These are phyloP conservation scores for Asarcornis scutulata DNA, from an alignment of 2,113 vertebrate species.

Conservation along the genomic window DNA sequence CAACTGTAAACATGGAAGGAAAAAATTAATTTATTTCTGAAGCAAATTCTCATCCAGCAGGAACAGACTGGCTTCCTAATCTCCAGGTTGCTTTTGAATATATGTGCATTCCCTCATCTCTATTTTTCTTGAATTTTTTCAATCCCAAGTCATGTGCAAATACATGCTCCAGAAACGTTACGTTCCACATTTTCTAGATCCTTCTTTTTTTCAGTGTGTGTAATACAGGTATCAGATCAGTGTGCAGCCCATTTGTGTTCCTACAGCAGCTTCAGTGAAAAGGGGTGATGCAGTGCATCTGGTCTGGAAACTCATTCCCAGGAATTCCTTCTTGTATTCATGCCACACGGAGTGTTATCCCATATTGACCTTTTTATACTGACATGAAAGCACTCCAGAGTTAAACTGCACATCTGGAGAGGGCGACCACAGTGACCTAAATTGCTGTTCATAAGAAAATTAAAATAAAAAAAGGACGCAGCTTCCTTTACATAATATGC, in stretches of 20 bases:
- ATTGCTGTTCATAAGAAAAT: neutral
- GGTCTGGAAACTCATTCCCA: neutral
- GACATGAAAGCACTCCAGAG: neutral
- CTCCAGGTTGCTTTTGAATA: neutral
- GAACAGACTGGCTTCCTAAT: neutral
- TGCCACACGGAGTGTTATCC: no score
- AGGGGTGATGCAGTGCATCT: neutral
- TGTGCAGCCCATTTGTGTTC: neutral
- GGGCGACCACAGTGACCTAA: neutral
- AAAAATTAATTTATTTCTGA: neutral
- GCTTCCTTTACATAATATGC: conserved; percentile 74
- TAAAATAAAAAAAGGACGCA: neutral
- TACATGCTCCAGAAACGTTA: neutral
- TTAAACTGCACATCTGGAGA: neutral
- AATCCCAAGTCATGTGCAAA: neutral
- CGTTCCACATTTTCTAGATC: neutral
- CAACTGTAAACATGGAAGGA: neutral
- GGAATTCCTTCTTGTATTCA: neutral
- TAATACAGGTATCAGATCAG: neutral
- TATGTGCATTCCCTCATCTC: neutral
- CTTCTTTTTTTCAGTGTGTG: neutral
- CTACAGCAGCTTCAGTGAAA: neutral
- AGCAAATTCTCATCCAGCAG: neutral
- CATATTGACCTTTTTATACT: neutral
- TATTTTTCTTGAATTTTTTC: neutral